Percentiles rank a stretch among this genome's conserved stretches.
Evolutionary conservation across 1,140 invertebrate species (phyloP).

Genomic region (Cotesia glomerata): DNA sequence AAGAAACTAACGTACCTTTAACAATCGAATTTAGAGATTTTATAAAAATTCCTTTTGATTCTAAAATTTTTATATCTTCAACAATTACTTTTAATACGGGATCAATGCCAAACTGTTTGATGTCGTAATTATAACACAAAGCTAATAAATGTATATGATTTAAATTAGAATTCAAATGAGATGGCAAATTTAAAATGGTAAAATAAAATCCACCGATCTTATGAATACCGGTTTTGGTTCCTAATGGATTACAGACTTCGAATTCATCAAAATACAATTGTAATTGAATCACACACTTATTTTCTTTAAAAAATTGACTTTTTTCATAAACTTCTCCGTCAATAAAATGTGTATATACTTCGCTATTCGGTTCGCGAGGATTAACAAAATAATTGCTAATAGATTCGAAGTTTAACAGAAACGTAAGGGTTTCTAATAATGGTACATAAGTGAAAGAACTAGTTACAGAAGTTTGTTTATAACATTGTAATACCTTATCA

Average conservation of each 20-base stretch:
- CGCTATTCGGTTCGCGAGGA: too few relatives aligned
- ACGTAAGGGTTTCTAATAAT: too few relatives aligned
- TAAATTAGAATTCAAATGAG: constrained; percentile 31
- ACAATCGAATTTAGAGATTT: constrained; percentile 15
- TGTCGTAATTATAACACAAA: constrained; percentile 32
- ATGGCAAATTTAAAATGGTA: constrained; percentile 26
- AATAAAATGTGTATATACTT: too few relatives aligned
- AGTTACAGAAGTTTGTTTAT: too few relatives aligned
- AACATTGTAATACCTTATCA: too few relatives aligned
- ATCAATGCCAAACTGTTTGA: constrained; percentile 29
- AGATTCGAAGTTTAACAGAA: too few relatives aligned
- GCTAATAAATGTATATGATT: constrained; percentile 36
- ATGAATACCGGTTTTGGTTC: constrained; percentile 28
- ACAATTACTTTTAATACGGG: constrained; percentile 35
- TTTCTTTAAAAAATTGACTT: too few relatives aligned
- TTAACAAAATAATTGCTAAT: too few relatives aligned
- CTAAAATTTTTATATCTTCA: constrained; percentile 35
- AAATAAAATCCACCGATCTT: constrained; percentile 30
- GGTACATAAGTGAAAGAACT: too few relatives aligned
- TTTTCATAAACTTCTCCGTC: too few relatives aligned
- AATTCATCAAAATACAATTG: constrained; percentile 31
- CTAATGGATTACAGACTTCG: constrained; percentile 26
- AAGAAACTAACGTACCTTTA: constrained; percentile 29
- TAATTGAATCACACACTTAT: too few relatives aligned
- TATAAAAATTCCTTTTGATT: constrained; percentile 22